phyloP scores from a whole-genome alignment of 2,113 vertebrate genomes.

The Odocoileus virginianus region DNA sequence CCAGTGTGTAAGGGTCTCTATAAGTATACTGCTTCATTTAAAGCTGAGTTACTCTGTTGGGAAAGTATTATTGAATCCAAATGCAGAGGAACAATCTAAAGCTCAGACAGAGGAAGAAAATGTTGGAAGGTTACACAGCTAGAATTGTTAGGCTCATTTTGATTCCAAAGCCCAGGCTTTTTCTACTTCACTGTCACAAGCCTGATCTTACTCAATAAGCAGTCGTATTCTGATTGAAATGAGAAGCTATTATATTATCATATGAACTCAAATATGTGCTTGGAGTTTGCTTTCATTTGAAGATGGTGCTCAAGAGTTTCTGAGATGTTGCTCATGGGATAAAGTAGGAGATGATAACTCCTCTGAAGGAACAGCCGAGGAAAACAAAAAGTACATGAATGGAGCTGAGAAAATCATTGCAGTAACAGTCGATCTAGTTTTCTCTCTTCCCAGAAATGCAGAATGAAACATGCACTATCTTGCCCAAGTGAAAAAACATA shows the following conservation, averaged over 20 bases:
- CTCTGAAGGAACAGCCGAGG: background rate
- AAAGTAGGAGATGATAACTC: background rate
- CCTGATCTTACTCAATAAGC: background rate
- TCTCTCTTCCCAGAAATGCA: slow-evolving; percentile 3
- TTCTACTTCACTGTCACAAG: background rate
- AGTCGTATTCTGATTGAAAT: background rate
- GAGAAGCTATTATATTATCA: background rate
- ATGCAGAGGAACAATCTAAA: background rate
- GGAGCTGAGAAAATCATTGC: background rate
- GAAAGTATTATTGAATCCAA: background rate
- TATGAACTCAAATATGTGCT: background rate
- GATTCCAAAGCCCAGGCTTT: background rate
- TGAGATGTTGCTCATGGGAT: background rate
- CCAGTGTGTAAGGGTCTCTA: background rate
- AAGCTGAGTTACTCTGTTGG: background rate
- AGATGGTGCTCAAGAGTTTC: background rate
- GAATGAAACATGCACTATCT: background rate
- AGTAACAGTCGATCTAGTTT: slow-evolving; percentile 4
- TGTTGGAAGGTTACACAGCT: background rate
- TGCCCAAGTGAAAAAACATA: background rate
- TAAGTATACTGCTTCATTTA: background rate
- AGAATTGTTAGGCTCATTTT: background rate
- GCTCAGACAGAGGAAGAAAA: background rate
- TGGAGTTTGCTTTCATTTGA: slow-evolving; percentile 13
- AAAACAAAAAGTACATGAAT: background rate